Base-by-base conservation (phyloP, 2,888 invertebrate genomes). In the Cosmia pyralina region DNA sequence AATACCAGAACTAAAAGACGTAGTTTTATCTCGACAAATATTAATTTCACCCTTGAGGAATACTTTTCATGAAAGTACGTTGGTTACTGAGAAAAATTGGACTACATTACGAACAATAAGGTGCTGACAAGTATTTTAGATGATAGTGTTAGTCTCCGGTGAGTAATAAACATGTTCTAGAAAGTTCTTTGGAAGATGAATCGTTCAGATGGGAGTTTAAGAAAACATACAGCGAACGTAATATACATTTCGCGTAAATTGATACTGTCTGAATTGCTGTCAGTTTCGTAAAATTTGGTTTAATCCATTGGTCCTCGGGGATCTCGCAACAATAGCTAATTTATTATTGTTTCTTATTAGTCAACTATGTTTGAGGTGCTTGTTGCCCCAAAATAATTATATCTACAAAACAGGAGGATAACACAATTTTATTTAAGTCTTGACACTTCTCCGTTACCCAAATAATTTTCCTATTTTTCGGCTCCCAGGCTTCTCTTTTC, bases 1-100 rank as follows among this genome's bases (percentile, higher is more conserved):
- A 82, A 71, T 66, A 75, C 80, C 58, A 59, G 34, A 80, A 60
- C 28, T 62, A 69, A 72, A n/a, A 38, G 44, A 65, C 64, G 69
- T 73, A 74, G 52, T 75, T 65, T 69, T 76, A 75, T 75, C 66
- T 64, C 48, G 72, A 77, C 66, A 69, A 71, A 72, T 82, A 84
- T 80, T 84, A 82, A 84, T 84, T 84, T 77, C 64, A 75, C 82
- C 69, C 82, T 71, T 71, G 80, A 75, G 84, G 58, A 67, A 71
- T 64, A 77, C 57, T 70, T 41, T 19, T 48, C 15, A 34, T 19
- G 34, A 82, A 69, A 67, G 64, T 55, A 70, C 22, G 66, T 62
- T 34, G 70, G 72, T 80, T 79, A 69, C 58, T 57, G 65, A 80
- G 77, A 80, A 82, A 82, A 84, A 80, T 67, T 77, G 77, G 11